Conservation (phyloP, 2,797 vertebrate species). For the Hydrolagus colliei region DNA sequence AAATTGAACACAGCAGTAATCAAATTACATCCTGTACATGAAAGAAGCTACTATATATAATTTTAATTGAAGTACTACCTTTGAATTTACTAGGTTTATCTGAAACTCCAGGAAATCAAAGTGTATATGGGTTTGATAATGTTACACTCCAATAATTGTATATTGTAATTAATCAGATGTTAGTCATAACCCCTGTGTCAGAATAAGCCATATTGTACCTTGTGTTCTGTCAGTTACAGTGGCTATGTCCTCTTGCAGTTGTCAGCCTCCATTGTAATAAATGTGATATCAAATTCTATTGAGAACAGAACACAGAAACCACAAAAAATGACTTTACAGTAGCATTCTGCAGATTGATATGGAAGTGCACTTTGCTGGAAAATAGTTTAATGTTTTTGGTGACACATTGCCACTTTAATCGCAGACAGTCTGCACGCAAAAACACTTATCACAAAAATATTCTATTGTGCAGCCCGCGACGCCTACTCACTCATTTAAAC, state of each 20-base stretch:
- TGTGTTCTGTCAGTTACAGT: background rate
- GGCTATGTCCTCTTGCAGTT: background rate
- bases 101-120: background rate
- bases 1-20: background rate
- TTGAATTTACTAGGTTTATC: background rate
- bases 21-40: background rate
- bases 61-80: background rate
- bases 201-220: background rate
- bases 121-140: background rate
- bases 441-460: constrained; percentile 23
- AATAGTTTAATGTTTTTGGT: constrained; percentile 26
- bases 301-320: background rate
- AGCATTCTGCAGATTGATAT: background rate
- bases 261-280: background rate
- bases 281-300: constrained; percentile 4
- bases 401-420: constrained; percentile 22
- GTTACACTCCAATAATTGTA: background rate
- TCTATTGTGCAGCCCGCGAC: constrained; percentile 7
- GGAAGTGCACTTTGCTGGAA: background rate
- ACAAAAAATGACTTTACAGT: background rate
- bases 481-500: constrained; percentile 23
- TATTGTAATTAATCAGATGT: background rate
- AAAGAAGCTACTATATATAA: background rate
- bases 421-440: constrained; percentile 14
- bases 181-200: background rate